Evolutionary conservation across 2,888 invertebrate genomes (phyloP), one percentile per base, ranked within the genome.

Genomic region (Hydrotaea diabolus): DNA sequence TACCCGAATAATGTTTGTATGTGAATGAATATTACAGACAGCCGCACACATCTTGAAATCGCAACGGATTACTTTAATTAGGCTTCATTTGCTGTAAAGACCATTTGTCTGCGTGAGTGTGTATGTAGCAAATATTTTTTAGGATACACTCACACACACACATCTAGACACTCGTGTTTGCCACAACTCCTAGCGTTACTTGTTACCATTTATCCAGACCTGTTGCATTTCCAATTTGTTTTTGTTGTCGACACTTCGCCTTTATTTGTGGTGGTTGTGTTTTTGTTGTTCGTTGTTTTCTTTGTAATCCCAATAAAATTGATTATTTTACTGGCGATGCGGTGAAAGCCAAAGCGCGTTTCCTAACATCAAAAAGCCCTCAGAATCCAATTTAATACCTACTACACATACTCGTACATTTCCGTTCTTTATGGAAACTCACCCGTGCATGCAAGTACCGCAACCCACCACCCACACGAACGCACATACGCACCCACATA

Each of bases 381-480:
- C 43, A 7, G 23, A 69, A 46, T 69, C 17, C 39, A 69, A 77
- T 85, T 77, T 79, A 46, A 66, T 49, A 59, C 23, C 19, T 57
- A 19, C 64, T 13, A 64, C 43, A 79, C n/a, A 17, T 46, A 57
- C 43, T 72, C 74, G 59, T 9, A 23, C 46, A 79, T 1, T 39
- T 31, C 2, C 31, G 2, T 31, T 31, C 31, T 46, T 4, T 31
- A 43, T 36, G 82, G 85, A 84, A 36, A 82, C 79, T 78, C 79
- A 75, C 57, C 31, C 31, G 7, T 31, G 75, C 78, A 71, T 57
- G 31, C 59, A 57, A 21, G 49, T 7, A 31, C 7, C 31, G 7
- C 46, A 43, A 9, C 43, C 19, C 66, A n/a, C 46, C 53, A 57
- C 59, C 75, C 72, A 66, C n/a, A 59, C 9, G 53, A n/a, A n/a